Percentiles rank a stretch among this genome's conserved stretches.
Conservation (phyloP, 53 echinoderm and acorn worm species). For the Paracentrotus lividus region DNA sequence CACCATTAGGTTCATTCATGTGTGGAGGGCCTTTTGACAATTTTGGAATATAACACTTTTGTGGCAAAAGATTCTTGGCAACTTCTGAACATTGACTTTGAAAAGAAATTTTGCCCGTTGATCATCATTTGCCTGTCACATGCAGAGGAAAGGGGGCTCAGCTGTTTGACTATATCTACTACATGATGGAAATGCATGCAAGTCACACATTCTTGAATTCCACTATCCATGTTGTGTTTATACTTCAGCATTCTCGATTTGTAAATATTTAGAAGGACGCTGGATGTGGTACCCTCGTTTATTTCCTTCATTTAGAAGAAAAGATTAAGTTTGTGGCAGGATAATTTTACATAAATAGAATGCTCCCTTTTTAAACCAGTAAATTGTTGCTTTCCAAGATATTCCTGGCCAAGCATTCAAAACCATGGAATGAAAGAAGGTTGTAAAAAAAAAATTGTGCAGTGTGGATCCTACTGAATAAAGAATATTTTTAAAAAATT, state of each 20-base stretch:
- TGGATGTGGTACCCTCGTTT: not conserved
- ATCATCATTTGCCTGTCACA: conserved; percentile 31
- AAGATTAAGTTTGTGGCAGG: too few relatives aligned
- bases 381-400: too few relatives aligned
- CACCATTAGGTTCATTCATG: too few relatives aligned
- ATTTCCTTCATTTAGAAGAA: not conserved
- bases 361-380: too few relatives aligned
- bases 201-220: not conserved
- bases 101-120: not conserved
- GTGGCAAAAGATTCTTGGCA: not conserved
- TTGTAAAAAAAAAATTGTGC: too few relatives aligned
- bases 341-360: too few relatives aligned
- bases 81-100: not conserved
- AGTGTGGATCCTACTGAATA: too few relatives aligned
- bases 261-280: conserved; percentile 44
- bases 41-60: too few relatives aligned
- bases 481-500: too few relatives aligned
- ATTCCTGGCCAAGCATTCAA: too few relatives aligned
- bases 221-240: conserved; percentile 8
- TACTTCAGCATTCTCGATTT: not conserved
- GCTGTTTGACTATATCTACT: not conserved
- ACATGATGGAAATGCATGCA: not conserved
- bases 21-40: too few relatives aligned
- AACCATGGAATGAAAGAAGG: not conserved
- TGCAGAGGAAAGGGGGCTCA: not conserved